These are phyloP conservation scores for Gonocerus acuteangulatus DNA, from an alignment of 2,888 invertebrate genomes.

Conservation along the genomic window DNA sequence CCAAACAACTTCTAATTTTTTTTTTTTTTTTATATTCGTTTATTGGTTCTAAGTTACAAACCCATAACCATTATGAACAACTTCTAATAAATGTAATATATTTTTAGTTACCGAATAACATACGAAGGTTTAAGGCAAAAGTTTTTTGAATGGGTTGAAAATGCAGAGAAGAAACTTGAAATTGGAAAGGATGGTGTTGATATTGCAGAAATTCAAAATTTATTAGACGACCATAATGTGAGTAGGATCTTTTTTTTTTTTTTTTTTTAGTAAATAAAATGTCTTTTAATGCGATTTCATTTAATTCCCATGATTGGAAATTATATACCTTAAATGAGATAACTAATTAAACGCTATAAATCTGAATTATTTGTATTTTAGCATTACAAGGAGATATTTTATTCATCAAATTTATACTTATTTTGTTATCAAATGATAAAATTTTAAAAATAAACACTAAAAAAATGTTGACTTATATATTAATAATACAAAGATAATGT, in stretches of 20 bases:
- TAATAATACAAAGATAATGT: no score
- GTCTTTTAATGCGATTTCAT: not conserved
- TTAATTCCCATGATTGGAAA: no score
- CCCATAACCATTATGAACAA: no score
- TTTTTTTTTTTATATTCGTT: no score
- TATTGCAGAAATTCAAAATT: constrained; percentile 72
- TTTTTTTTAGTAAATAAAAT: not conserved
- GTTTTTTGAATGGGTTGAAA: constrained; percentile 73
- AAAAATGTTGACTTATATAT: no score
- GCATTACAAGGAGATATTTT: not conserved
- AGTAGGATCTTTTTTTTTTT: not conserved
- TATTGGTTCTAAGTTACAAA: no score
- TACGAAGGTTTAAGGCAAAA: constrained; percentile 69
- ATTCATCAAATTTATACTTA: constrained; percentile 6
- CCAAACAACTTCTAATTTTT: no score
- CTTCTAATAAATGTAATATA: no score
- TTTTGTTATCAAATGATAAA: not conserved
- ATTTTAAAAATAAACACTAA: no score
- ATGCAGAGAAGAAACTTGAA: constrained; percentile 68
- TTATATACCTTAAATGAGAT: no score
- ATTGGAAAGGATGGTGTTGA: constrained; percentile 74
- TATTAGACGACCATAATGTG: constrained; percentile 77
- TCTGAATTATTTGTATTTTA: not conserved
- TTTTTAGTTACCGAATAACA: constrained; percentile 55
- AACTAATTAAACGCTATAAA: no score